Base-by-base conservation (phyloP, 2,888 invertebrate species). In the Lagria hirta region DNA sequence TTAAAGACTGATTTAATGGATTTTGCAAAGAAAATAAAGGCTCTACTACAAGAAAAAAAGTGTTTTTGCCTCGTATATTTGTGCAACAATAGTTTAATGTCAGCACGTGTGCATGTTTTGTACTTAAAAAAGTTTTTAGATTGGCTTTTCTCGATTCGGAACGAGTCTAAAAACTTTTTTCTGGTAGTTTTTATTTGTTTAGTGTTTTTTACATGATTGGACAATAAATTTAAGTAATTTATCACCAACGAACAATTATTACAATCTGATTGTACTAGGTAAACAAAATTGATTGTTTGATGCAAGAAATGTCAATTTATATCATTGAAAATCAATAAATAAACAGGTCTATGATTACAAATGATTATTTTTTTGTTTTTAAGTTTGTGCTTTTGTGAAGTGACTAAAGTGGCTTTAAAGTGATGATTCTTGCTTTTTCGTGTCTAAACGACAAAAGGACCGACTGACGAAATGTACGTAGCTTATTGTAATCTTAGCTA, bases 361-460 rank as follows among this genome's bases (percentile, higher is more conserved):
- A 29, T 21, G n/a, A 13, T 42, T 34, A 27, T 35, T 30, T 17
- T 53, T 27, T 37, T 54, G 51, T 48, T 52, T 55, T 49, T 51
- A 28, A 46, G 44, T 47, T 30, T 61, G 60, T 57, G 60, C 57
- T 60, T 62, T 62, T 68, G 64, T 66, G 65, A 66, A 64, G 61
- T 61, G 62, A 65, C 54, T 51, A 62, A 60, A 66, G 63, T 61
- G 60, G 61, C 62, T 65, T 61, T 64, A 59, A 58, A 67, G 70
- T 71, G 67, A 62, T 51, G n/a, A 60, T 59, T 58, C 55, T 59
- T 57, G 55, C 57, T 58, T 59, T 58, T 59, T 45, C 49, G 57
- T 65, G 58, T 58, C 43, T 46, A 51, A 49, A 35, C 55, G 47
- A 50, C 55, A 54, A 52, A 40, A 44, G 54, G 56, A 47, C 35